Base-by-base conservation (phyloP, 1,140 invertebrate species). In the Centruroides sculpturatus region DNA sequence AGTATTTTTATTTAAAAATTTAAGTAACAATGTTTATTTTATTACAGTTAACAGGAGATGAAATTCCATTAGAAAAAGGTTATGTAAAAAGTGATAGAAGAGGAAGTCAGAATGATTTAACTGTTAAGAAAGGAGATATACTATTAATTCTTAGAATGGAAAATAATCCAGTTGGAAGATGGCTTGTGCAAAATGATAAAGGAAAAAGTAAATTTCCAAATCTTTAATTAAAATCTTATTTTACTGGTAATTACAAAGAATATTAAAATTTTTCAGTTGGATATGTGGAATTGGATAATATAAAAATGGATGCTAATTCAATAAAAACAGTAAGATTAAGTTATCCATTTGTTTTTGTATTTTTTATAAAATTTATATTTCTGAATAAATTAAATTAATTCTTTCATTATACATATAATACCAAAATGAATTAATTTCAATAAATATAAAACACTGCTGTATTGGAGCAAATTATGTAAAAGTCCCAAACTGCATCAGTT, bases 241-340 rank as follows among this genome's bases (percentile, higher is more conserved):
- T 13, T 9, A 34, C n/a, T 53, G 52, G 34, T 13, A 53, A 13
- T 9, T 53, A 53, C 4, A 13, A n/a, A 4, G 34, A 34, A 23
- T 57, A 23, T 47, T 23, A 46, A 47, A 36, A 47, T 41, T 60
- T 60, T 65, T 47, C 50, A 65, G 64, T 69, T 60, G 68, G 68
- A 11, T 69, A 66, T 55, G 62, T 69, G 56, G 67, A 69, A 35
- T 56, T 68, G 59, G 50, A 59, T 46, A 69, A 66, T 41, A 66
- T 69, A 48, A 61, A 59, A 47, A 56, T 69, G 54, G 68, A 69
- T 46, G 59, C 67, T 6, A 62, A 65, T 34, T 65, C 67, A 35
- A 59, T 69, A 49, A 69, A 69, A 62, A 60, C 64, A 56, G 59
- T 66, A 59, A 69, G 64, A 53, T 53, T 34, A 35, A 49, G 12